Conservation (phyloP, 2,888 invertebrate genomes). For the Xestobium rufovillosum region DNA sequence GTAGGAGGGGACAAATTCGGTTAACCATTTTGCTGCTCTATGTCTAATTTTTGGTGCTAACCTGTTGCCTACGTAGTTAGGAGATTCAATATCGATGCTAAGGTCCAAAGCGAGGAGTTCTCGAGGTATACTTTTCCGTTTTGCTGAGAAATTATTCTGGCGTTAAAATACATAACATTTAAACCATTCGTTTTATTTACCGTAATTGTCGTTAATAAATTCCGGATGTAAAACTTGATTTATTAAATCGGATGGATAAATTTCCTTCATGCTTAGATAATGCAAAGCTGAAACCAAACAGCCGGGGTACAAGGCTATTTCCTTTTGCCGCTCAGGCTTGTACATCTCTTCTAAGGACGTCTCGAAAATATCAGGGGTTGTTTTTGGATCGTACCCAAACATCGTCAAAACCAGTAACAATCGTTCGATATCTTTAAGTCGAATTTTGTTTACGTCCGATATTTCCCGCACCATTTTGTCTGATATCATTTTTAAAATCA, state of each 20-base stretch:
- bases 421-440: conserved; percentile 72
- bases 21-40: conserved; percentile 52
- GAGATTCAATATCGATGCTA: conserved; percentile 53
- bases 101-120: conserved; percentile 59
- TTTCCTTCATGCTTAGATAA: conserved; percentile 50
- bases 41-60: conserved; percentile 45
- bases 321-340: conserved; percentile 46
- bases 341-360: conserved; percentile 46
- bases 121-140: conserved; percentile 32
- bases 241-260: conserved; percentile 55
- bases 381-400: conserved; percentile 52
- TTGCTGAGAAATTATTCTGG: not conserved
- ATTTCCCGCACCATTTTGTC: conserved; percentile 47
- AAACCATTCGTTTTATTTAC: conserved; percentile 32
- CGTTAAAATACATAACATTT: too few species aligned
- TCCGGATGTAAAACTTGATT: conserved; percentile 49
- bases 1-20: conserved; percentile 51
- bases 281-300: conserved; percentile 54
- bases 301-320: conserved; percentile 52
- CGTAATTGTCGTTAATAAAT: conserved; percentile 51
- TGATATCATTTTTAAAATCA: conserved; percentile 46
- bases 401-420: conserved; percentile 54
- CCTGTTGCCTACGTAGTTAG: conserved; percentile 50
- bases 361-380: conserved; percentile 44
- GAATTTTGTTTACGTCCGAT: conserved; percentile 31